Evolutionary conservation across 2,888 invertebrate species (phyloP), one percentile per base, ranked within the genome.

Genomic region (Elysia crispata): DNA sequence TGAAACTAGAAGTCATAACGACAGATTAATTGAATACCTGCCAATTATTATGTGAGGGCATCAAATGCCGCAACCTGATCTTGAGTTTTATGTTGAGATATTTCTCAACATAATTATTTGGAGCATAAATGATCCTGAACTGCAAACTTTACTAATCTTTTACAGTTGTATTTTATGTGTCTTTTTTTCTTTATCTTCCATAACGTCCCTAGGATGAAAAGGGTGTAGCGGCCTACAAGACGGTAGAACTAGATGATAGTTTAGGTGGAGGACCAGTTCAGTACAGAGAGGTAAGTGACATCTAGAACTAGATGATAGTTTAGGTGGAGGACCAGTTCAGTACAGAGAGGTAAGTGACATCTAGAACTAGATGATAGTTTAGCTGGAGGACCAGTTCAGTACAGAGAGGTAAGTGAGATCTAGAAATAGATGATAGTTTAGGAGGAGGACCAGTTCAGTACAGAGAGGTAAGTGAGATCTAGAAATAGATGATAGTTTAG

Each of bases 251-350:
- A 75, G 97, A 97, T 87, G 96, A 97, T 88, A 94, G 95, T 81
- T 94, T 97, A 60, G 95, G 95, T 18, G 97, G 97, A 0, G 95
- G 94, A 0, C 96, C 97, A 0, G 94, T 97, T 0, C 97, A 97
- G 91, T 95, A 97, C 91, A 93, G 97, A 75, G 97, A 97, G 93
- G 95, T 95, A 57, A 77, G 75, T 49, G 0, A 25, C 11, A 25
- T 11, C 11, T 67, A 23, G 3, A 41, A 11, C 11, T 41, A 11
- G 3, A 41, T 41, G 11, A 11, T 6, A 41, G 11, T 41, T 41
- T 41, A 6, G 41, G 11, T 41, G 11, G 11, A 41, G 11, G 41
- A 41, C 41, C 41, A 41, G 41, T 41, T 41, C 41, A 78, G 49
- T 73, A 79, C 57, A 66, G 79, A 69, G 74, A 79, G 79, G 78